Evolutionary conservation across 2,888 invertebrate genomes (phyloP).

Genomic region (Lasioglossum vierecki): DNA sequence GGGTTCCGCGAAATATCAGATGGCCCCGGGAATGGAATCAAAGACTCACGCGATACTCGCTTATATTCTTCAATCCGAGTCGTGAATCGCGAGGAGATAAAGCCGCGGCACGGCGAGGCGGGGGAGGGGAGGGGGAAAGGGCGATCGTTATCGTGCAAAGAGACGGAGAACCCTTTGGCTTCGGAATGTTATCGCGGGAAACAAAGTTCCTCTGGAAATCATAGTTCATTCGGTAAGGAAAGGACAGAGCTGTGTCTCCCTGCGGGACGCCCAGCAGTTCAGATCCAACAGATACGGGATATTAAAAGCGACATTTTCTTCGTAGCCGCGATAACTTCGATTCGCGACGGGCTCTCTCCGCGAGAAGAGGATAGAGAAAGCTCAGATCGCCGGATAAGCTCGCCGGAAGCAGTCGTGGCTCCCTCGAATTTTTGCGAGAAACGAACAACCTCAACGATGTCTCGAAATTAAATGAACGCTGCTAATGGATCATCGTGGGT

Average conservation of each 20-base stretch:
- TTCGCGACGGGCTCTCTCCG: conserved; percentile 30
- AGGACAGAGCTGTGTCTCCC: conserved; percentile 65
- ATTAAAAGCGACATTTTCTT: conserved; percentile 74
- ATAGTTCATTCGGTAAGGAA: conserved; percentile 66
- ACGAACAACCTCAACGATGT: neutral
- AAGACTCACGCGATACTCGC: conserved; percentile 59
- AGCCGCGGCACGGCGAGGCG: neutral
- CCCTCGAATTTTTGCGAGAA: neutral
- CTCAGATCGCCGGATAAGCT: conserved; percentile 10
- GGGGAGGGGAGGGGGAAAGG: conserved; percentile 16
- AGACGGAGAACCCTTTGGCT: conserved; percentile 72
- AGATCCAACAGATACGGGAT: conserved; percentile 74
- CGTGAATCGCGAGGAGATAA: conserved; percentile 65
- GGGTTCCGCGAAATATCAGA: conserved; percentile 41
- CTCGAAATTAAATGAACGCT: neutral
- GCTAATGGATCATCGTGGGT: neutral
- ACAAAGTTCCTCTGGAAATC: conserved; percentile 68
- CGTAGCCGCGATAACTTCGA: conserved; percentile 55
- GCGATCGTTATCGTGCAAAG: conserved; percentile 72
- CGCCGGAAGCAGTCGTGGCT: neutral
- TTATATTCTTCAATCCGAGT: conserved; percentile 60
- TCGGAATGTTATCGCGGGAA: conserved; percentile 73
- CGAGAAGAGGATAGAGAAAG: conserved; percentile 32
- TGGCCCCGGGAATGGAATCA: conserved; percentile 42
- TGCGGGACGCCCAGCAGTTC: conserved; percentile 73